phyloP scores from a whole-genome alignment of 2,888 invertebrate genomes.

The Synanthedon tipuliformis region DNA sequence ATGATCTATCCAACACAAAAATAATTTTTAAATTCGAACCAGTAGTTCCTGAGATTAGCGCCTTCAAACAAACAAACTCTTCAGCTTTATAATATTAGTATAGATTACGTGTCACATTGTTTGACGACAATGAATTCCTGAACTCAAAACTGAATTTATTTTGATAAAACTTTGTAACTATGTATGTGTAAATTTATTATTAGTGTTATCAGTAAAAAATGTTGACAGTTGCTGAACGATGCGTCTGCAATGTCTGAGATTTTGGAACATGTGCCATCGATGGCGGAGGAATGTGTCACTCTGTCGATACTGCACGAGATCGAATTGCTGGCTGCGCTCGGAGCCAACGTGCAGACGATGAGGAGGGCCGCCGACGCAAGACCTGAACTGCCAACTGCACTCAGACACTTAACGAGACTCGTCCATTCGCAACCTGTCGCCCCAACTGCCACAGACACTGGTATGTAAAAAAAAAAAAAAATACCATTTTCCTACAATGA shows the following conservation, averaged over 20 bases:
- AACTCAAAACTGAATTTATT: no score
- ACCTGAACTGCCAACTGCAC: constrained; percentile 77
- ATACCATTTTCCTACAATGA: no score
- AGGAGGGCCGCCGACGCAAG: constrained; percentile 76
- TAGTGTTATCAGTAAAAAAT: not conserved
- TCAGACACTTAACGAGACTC: constrained; percentile 72
- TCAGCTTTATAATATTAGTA: no score
- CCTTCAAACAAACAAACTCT: no score
- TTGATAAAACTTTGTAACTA: no score
- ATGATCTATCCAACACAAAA: no score
- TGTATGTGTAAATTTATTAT: no score
- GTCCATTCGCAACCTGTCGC: constrained; percentile 55
- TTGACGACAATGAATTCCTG: no score
- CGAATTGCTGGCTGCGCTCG: constrained; percentile 77
- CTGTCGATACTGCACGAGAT: constrained; percentile 82
- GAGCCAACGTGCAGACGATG: constrained; percentile 75
- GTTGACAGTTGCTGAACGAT: constrained; percentile 49
- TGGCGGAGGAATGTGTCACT: constrained; percentile 78
- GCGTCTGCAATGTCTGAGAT: constrained; percentile 74
- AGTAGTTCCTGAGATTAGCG: no score
- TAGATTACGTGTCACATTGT: no score
- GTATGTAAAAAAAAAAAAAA: no score
- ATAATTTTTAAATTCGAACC: no score
- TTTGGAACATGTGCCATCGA: constrained; percentile 76
- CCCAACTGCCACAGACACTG: constrained; percentile 32